Conservation (phyloP, 2,113 vertebrate genomes). For the Struthidea cinerea region DNA sequence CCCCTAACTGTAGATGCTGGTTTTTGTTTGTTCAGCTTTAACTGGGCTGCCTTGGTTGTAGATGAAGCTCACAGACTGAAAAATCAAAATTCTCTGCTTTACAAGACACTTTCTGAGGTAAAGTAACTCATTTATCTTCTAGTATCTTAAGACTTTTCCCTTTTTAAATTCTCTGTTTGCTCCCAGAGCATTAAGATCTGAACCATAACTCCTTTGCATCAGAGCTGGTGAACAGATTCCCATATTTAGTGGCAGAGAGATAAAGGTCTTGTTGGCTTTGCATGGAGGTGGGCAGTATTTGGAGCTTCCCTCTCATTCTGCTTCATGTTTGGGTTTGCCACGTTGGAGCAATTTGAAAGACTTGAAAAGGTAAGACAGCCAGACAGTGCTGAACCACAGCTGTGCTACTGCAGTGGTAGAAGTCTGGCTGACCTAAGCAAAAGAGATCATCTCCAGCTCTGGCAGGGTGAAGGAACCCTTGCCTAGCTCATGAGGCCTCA, state of each 20-base stretch:
- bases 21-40: slow-evolving; percentile 58
- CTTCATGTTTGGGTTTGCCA: background rate
- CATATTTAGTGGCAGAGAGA: background rate
- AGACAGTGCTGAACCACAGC: background rate
- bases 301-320: background rate
- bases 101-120: slow-evolving; percentile 83
- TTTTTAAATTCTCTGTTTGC: background rate
- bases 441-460: background rate
- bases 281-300: background rate
- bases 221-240: background rate
- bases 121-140: background rate
- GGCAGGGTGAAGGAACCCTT: background rate
- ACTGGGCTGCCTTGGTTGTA: slow-evolving; percentile 80
- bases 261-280: background rate
- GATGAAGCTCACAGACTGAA: slow-evolving; percentile 95
- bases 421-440: background rate
- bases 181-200: background rate
- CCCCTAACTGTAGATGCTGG: background rate
- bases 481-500: background rate
- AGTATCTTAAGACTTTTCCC: background rate
- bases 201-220: background rate
- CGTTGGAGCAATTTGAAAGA: background rate
- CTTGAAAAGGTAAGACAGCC: background rate
- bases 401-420: background rate
- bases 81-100: slow-evolving; percentile 85